phyloP scores from a whole-genome alignment of 2,888 invertebrate species.

The Mythimna impura region DNA sequence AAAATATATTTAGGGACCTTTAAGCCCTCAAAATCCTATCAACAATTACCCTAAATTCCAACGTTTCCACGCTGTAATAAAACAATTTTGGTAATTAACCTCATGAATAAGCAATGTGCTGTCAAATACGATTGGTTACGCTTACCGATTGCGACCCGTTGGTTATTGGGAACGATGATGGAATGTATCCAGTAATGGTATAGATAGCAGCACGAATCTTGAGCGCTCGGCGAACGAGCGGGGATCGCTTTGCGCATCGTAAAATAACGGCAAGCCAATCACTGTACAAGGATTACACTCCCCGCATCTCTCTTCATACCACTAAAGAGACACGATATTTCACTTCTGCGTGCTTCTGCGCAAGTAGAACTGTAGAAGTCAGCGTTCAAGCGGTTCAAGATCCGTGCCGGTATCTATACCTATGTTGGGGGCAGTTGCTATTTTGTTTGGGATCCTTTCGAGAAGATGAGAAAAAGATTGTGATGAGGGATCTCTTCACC shows the following conservation, averaged over 20 bases:
- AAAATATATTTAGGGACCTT: not conserved
- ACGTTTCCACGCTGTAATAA: constrained; percentile 29
- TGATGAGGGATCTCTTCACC: not conserved
- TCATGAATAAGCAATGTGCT: constrained; percentile 83
- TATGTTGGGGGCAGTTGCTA: not conserved
- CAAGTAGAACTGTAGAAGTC: no score
- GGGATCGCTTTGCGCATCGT: no score
- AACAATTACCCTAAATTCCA: constrained; percentile 6
- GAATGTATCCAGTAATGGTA: not conserved
- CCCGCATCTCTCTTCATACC: no score
- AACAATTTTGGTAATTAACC: constrained; percentile 81
- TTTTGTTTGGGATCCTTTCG: not conserved
- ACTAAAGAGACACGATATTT: no score
- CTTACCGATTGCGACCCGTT: constrained; percentile 38
- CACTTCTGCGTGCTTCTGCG: no score
- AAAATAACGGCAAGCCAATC: no score
- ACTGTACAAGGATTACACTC: no score
- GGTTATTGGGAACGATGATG: not conserved
- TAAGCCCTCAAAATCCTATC: not conserved
- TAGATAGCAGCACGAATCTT: no score
- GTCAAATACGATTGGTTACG: constrained; percentile 73
- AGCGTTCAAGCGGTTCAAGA: no score
- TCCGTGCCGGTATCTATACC: no score
- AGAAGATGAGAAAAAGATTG: not conserved
- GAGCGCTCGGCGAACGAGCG: no score